Percentiles rank a stretch among this genome's conserved stretches.
Evolutionary conservation across 2,113 vertebrate species (phyloP).

Genomic region (Ctenodactylus gundi): DNA sequence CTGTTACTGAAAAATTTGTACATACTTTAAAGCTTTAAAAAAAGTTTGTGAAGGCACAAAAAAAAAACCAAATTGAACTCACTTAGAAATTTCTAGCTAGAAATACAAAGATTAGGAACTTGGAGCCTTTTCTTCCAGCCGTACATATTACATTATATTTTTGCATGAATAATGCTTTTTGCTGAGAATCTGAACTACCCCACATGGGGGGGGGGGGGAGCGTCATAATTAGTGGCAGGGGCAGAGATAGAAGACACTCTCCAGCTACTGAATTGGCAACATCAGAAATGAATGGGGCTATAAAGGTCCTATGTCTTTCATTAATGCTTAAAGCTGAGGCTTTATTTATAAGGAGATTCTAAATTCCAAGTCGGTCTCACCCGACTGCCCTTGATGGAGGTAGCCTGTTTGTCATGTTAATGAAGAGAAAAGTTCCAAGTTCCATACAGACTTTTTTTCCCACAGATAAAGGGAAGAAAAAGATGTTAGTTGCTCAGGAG

Average conservation of each 20-base stretch:
- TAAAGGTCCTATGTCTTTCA: slow-evolving; percentile 66
- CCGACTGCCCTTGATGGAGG: slow-evolving; percentile 54
- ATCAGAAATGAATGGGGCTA: slow-evolving; percentile 53
- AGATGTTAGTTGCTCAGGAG: not conserved
- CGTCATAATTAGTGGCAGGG: slow-evolving; percentile 30
- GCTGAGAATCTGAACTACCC: not conserved
- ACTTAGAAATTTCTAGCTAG: slow-evolving; percentile 2
- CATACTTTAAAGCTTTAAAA: slow-evolving; percentile 29
- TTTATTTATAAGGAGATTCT: slow-evolving; percentile 75
- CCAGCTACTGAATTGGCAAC: slow-evolving; percentile 46
- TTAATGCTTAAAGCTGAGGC: slow-evolving; percentile 60
- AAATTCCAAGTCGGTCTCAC: slow-evolving; percentile 70
- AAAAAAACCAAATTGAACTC: slow-evolving; percentile 28
- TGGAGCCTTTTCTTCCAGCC: not conserved
- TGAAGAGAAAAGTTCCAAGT: slow-evolving; percentile 59
- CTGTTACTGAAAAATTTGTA: slow-evolving; percentile 28
- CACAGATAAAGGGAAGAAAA: not conserved
- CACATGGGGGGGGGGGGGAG: not conserved
- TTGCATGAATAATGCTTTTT: not conserved
- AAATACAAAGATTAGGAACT: slow-evolving; percentile 27
- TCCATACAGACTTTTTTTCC: not conserved
- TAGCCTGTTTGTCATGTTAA: slow-evolving; percentile 69
- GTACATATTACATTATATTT: not conserved
- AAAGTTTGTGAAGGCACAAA: not conserved
- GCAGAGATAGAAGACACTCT: slow-evolving; percentile 18